Conservation (phyloP, 2,113 vertebrate genomes). For the Phaethornis superciliosus region DNA sequence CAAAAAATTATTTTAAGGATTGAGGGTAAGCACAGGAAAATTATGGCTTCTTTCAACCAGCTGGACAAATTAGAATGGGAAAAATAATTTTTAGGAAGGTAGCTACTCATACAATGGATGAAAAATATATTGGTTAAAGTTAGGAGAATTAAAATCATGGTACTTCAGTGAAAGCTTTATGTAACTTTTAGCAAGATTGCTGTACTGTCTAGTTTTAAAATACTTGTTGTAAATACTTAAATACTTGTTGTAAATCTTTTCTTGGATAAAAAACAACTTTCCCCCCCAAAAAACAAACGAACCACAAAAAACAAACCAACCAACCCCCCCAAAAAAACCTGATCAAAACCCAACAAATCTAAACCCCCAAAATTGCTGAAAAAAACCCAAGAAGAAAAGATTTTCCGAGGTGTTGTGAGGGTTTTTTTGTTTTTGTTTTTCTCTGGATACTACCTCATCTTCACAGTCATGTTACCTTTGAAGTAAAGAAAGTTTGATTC, state of each 20-base stretch:
- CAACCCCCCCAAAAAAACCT: not conserved
- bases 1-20: not conserved
- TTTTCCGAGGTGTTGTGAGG: not conserved
- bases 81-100: not conserved
- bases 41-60: not conserved
- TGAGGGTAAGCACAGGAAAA: not conserved
- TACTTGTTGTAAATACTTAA: not conserved
- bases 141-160: not conserved
- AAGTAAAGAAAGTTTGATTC: not conserved
- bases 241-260: not conserved
- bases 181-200: not conserved
- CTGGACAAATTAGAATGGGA: not conserved
- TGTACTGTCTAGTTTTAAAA: not conserved
- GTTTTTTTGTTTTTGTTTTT: not conserved
- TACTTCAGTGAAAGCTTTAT: not conserved
- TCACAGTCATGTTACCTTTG: not conserved
- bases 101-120: not conserved
- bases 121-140: not conserved
- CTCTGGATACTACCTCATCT: not conserved
- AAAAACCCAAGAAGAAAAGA: not conserved
- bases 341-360: not conserved
- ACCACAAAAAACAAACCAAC: too few species aligned
- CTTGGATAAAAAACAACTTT: not conserved
- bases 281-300: not conserved
- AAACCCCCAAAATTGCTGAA: fast-evolving